A percentile compares a stretch with the other conserved stretches of the same genome.
Evolutionary conservation across 2,113 vertebrate genomes (phyloP).

Genomic region (Delphinus delphis): DNA sequence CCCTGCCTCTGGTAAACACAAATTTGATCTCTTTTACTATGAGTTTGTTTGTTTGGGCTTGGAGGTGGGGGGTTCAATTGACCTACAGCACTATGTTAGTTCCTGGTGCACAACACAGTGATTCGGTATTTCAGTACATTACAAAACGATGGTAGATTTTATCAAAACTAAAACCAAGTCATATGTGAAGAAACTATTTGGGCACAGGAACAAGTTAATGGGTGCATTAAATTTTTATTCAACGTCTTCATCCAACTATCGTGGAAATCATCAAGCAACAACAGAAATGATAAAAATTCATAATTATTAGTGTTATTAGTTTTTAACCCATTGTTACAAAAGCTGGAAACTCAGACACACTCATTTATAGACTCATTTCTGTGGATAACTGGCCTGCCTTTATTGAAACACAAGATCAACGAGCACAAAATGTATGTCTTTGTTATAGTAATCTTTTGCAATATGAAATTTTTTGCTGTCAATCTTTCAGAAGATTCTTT

Average conservation of each 20-base stretch:
- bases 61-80: accelerated
- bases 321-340: not conserved
- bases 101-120: not conserved
- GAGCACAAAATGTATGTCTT: not conserved
- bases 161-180: not conserved
- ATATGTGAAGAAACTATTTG: not conserved
- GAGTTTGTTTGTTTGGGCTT: not conserved
- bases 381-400: not conserved
- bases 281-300: not conserved
- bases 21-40: not conserved
- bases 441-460: not conserved
- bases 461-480: not conserved
- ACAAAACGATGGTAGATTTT: not conserved
- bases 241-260: not conserved
- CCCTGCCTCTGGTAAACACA: not conserved
- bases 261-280: not conserved
- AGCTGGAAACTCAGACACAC: not conserved
- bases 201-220: not conserved
- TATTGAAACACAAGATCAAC: not conserved
- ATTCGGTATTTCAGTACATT: not conserved
- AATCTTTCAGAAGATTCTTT: not conserved
- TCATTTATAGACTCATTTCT: not conserved
- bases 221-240: not conserved
- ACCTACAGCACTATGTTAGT: not conserved
- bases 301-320: not conserved